phyloP scores from a whole-genome alignment of 2,888 invertebrate genomes.

The Scrobipalpa costella region DNA sequence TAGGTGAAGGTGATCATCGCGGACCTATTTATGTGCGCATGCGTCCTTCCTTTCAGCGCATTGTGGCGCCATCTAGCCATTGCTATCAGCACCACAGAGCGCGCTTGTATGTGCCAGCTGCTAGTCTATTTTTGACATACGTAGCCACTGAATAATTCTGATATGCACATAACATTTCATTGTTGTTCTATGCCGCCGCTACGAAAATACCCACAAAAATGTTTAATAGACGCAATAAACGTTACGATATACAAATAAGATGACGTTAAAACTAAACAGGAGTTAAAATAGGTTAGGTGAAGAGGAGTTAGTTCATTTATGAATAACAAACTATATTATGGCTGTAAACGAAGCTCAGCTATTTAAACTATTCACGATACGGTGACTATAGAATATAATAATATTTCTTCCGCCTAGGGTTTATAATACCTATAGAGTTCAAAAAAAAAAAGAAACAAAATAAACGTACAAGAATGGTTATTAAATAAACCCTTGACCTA shows the following conservation, averaged over 20 bases:
- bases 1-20: conserved; percentile 78
- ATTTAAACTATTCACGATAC: neutral
- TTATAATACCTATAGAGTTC: neutral
- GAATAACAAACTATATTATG: neutral
- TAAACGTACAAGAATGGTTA: conserved; percentile 32
- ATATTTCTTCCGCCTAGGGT: neutral
- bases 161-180: conserved; percentile 40
- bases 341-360: conserved; percentile 2
- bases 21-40: conserved; percentile 74
- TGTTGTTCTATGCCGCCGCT: conserved; percentile 36
- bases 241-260: neutral
- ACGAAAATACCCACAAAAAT: conserved; percentile 26
- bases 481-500: conserved; percentile 73
- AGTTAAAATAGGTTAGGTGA: neutral
- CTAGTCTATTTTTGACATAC: conserved; percentile 68
- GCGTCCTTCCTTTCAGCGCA: conserved; percentile 50
- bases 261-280: neutral
- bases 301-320: neutral
- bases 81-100: conserved; percentile 53
- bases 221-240: conserved; percentile 19
- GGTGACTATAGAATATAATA: neutral
- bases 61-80: conserved; percentile 72
- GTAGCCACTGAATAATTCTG: conserved; percentile 49
- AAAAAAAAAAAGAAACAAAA: neutral
- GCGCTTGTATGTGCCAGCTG: conserved; percentile 54